A percentile compares a stretch with the other conserved stretches of the same genome.
Evolutionary conservation across 2,113 vertebrate genomes (phyloP).

Genomic region (Amphilophus citrinellus): DNA sequence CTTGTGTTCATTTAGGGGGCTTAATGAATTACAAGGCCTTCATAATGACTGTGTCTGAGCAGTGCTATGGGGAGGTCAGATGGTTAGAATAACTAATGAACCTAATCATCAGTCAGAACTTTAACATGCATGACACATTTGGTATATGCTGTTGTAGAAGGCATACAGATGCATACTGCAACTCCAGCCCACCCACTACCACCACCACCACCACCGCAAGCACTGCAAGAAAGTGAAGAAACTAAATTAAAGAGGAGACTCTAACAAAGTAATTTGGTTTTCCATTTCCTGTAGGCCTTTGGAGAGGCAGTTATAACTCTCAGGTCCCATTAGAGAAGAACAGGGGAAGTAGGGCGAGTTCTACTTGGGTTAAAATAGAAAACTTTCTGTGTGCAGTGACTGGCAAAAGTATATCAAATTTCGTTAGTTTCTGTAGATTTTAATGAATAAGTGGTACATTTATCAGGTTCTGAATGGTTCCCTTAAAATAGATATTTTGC

Average conservation of each 20-base stretch:
- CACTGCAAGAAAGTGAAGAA: constrained; percentile 27
- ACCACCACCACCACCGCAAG: background rate
- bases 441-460: constrained; percentile 12
- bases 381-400: constrained; percentile 59
- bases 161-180: constrained; percentile 20
- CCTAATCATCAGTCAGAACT: constrained; percentile 60
- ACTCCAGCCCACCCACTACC: constrained; percentile 12
- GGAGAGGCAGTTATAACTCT: constrained; percentile 76
- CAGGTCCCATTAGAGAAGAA: constrained; percentile 75
- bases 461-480: background rate
- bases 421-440: background rate
- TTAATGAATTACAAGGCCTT: constrained; percentile 78
- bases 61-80: constrained; percentile 66
- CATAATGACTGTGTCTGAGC: constrained; percentile 69
- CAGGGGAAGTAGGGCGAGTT: constrained; percentile 79
- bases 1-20: constrained; percentile 73
- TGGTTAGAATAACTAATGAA: constrained; percentile 75
- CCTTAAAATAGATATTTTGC: background rate
- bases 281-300: constrained; percentile 82
- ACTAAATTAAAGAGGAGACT: constrained; percentile 64
- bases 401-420: constrained; percentile 49
- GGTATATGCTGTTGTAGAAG: constrained; percentile 26
- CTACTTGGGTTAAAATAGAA: constrained; percentile 82
- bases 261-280: constrained; percentile 81
- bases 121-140: constrained; percentile 51